Evolutionary conservation across 2,797 vertebrate genomes (phyloP), one percentile per base, ranked within the genome.

Genomic region (Erithacus rubecula): DNA sequence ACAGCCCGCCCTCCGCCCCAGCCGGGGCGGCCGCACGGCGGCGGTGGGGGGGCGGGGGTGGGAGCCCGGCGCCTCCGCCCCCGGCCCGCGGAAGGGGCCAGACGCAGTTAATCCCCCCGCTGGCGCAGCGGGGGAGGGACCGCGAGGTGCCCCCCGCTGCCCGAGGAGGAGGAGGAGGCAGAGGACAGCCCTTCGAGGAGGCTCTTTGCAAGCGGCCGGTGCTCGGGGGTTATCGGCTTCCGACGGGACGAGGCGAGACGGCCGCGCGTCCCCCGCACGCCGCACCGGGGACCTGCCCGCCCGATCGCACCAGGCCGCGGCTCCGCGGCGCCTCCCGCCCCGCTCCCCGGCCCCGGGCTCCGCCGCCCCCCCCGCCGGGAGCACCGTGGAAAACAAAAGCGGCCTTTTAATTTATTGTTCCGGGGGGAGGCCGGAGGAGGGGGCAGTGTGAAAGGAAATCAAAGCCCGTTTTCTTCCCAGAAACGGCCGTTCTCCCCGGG

Each of bases 341-440:
- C 90, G 93, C 77, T 95, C 76, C 95, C 81, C 52, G 63, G 64
- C 44, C 77, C 70, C 52, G 56, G 79, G 52, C 71, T 67, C 83
- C 70, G 41, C 81, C 82, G 91, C 94, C 56, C 76, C 53, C 21
- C 83, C 64, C 60, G 89, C 93, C 86, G 92, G 89, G 55, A 93
- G 97, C 96, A 95, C 96, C 96, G 95, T 64, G 95, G 94, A 95
- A 96, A 97, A 97, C 97, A 98, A 98, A 94, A 97, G 97, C 95
- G 63, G 97, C 96, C 97, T 97, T 98, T 96, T 97, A 97, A 97
- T 94, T 95, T 96, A 95, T 97, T 96, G 96, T 97, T 94, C 94
- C 74, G 74, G 72, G 88, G 72, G 80, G 70, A 58, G 58, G 74
- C 58, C 24, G 47, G 74, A 34, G 36, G 11, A 43, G 53, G 44